A percentile compares a stretch with the other conserved stretches of the same genome.
phyloP scores from a whole-genome alignment of 2,888 invertebrate species.

The Clanis bilineata region DNA sequence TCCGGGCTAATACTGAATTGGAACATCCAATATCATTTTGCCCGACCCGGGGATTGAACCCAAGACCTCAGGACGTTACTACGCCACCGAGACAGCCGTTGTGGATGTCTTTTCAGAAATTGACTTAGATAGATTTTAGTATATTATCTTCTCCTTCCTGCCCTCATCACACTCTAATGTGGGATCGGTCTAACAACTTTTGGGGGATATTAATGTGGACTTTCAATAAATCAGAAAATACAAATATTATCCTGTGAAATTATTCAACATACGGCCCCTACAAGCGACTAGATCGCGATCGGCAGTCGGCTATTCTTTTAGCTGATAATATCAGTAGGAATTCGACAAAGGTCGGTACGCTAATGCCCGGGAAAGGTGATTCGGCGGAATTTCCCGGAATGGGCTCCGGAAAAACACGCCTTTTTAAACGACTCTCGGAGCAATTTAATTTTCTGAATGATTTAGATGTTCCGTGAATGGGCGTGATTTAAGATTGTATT shows the following conservation, averaged over 20 bases:
- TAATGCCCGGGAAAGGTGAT: conserved; percentile 16
- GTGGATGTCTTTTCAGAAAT: too few species aligned
- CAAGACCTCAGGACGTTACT: too few species aligned
- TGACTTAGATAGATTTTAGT: too few species aligned
- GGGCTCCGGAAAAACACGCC: conserved; percentile 12
- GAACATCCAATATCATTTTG: too few species aligned
- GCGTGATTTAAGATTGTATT: not conserved
- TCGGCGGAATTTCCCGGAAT: conserved; percentile 14
- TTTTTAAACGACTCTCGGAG: conserved; percentile 10
- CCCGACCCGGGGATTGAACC: too few species aligned
- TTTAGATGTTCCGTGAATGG: conserved; percentile 22
- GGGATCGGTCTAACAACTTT: too few species aligned
- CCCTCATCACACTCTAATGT: too few species aligned
- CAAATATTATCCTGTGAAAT: not conserved
- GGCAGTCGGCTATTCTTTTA: conserved; percentile 28
- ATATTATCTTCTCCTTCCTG: too few species aligned
- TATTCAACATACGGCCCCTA: not conserved
- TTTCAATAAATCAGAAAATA: too few species aligned
- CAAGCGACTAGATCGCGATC: conserved; percentile 19
- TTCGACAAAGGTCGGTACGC: conserved; percentile 17
- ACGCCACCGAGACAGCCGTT: too few species aligned
- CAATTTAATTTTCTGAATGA: conserved; percentile 22
- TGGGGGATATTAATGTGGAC: too few species aligned
- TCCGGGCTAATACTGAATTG: too few species aligned
- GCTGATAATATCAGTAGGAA: conserved; percentile 29